Base-by-base conservation (phyloP, 1,140 invertebrate genomes). In the Calephelis nemesis region DNA sequence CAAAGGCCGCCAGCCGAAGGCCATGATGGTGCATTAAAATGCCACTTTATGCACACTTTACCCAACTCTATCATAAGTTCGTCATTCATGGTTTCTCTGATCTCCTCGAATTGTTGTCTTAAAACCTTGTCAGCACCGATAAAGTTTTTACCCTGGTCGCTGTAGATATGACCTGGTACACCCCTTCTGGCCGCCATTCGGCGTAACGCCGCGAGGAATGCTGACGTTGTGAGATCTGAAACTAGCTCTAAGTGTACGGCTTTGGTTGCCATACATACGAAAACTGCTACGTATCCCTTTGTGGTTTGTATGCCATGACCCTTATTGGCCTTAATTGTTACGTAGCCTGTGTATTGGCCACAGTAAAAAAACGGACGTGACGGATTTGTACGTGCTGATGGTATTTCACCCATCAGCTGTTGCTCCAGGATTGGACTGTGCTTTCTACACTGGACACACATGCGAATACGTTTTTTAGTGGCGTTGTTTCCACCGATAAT, bases 221-320 rank as follows among this genome's bases (percentile, higher is more conserved):
- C 15, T 60, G 65, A 67, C 7, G 42, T 62, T 1, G 65, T 48
- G 6, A 67, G 45, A 9, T 67, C 67, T 0, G 67, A 68, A 6
- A 68, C 67, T 9, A 68, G 19, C 10, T 68, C 67, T 4, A 68
- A 47, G 15, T 68, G 67, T 54, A 68, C 15, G 11, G 49, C 49
- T 7, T 68, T 68, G 1, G 68, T 69, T 11, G 30, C 68, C 68
- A 70, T 70, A 65, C 68, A 70, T 0, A 70, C 47, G n/a, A 70
- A 70, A 3, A 70, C 63, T 12, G 68, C 68, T 3, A 70, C 52
- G 63, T 70, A 70, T 10, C 68, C 68, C 8, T 70, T 70, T 13
- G 45, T 40, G 4, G 49, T 64, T 9, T 39, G 42, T 10, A 70
- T 50, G 7, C 54, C 63, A 45, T 47, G 42, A 6, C 63, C 68